A percentile compares a stretch with the other conserved stretches of the same genome.
These are phyloP conservation scores for Lepidochrysops patricia DNA, from an alignment of 2,888 invertebrate genomes.

Conservation along the genomic window DNA sequence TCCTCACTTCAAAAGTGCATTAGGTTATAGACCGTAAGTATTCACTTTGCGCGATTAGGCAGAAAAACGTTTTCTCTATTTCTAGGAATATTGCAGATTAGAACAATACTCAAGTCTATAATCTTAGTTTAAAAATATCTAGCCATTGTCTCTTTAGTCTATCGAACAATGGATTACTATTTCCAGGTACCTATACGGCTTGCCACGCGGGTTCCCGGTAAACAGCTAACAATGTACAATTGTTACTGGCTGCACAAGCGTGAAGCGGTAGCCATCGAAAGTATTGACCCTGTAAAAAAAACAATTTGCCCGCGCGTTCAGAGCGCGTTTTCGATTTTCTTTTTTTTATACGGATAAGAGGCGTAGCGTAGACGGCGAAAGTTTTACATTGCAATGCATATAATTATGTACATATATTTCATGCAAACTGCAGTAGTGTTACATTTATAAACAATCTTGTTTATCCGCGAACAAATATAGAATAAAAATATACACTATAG, in stretches of 20 bases:
- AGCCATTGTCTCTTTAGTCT: slow-evolving; percentile 45
- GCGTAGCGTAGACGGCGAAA: too few species aligned
- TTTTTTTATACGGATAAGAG: too few species aligned
- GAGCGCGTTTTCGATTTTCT: too few species aligned
- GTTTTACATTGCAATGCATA: too few species aligned
- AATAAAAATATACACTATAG: neutral
- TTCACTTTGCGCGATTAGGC: too few species aligned
- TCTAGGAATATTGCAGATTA: neutral
- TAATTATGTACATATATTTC: too few species aligned
- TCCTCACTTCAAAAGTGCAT: too few species aligned
- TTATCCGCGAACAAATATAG: neutral
- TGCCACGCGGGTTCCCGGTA: slow-evolving; percentile 42
- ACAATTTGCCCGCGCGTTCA: neutral
- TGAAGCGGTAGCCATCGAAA: slow-evolving; percentile 10
- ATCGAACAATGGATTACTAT: slow-evolving; percentile 45
- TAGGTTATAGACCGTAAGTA: too few species aligned
- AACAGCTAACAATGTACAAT: slow-evolving; percentile 50
- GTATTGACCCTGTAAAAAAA: neutral
- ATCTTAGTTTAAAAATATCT: slow-evolving; percentile 5
- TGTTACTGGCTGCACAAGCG: slow-evolving; percentile 24
- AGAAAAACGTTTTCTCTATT: slow-evolving; percentile 1
- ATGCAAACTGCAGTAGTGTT: too few species aligned
- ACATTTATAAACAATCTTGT: neutral
- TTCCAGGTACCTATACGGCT: slow-evolving; percentile 54
- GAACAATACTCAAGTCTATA: slow-evolving; percentile 8